Percentiles rank a stretch among this genome's conserved stretches.
phyloP scores from a whole-genome alignment of 2,888 invertebrate genomes.

The Drosophila cyrtoloma region DNA sequence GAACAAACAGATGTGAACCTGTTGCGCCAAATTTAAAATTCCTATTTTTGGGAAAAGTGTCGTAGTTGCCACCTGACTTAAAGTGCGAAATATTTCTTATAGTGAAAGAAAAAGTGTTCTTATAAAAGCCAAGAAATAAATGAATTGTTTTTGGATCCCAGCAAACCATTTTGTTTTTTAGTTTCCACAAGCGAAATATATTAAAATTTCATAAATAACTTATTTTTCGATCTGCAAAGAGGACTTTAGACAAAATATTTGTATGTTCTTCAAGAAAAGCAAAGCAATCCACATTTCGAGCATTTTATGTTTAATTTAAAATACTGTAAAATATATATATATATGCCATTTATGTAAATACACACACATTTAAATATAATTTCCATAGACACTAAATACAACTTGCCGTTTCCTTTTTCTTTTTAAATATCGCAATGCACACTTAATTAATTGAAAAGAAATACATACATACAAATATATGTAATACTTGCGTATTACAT shows the following conservation, averaged over 20 bases:
- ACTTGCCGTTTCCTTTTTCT: conserved; percentile 49
- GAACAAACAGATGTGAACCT: conserved; percentile 10
- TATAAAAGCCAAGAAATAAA: not conserved
- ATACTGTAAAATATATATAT: conserved; percentile 77
- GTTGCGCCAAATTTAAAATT: not conserved
- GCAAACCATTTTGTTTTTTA: not conserved
- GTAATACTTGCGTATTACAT: conserved; percentile 11
- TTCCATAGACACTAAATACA: conserved; percentile 75
- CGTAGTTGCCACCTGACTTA: conserved; percentile 49
- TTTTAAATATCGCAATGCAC: conserved; percentile 54
- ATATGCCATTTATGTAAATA: conserved; percentile 70
- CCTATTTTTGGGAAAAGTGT: not conserved
- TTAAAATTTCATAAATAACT: not conserved
- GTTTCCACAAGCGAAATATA: not conserved
- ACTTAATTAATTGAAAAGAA: conserved; percentile 58
- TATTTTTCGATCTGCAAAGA: not conserved
- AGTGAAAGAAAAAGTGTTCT: too few species aligned
- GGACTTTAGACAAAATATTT: not conserved
- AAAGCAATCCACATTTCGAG: conserved; percentile 27
- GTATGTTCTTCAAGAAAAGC: not conserved
- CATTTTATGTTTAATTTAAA: conserved; percentile 72
- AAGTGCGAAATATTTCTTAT: not conserved
- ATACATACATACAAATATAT: conserved; percentile 25
- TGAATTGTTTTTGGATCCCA: not conserved
- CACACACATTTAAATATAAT: conserved; percentile 69